phyloP scores from a whole-genome alignment of 1,140 invertebrate genomes.

The Triops cancriformis region DNA sequence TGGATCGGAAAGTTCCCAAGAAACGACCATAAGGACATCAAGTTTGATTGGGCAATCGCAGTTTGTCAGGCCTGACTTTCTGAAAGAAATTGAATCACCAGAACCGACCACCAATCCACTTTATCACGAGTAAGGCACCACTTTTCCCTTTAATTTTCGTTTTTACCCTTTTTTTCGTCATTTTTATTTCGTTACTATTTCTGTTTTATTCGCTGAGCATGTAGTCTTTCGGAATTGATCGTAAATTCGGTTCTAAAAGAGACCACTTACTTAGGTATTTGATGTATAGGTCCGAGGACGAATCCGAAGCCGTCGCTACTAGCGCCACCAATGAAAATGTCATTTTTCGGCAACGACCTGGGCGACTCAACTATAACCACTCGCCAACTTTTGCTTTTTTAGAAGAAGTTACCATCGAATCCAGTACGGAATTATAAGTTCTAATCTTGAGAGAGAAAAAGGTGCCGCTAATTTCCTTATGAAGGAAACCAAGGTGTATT shows the following conservation, averaged over 20 bases:
- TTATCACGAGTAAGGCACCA: not conserved
- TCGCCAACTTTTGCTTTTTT: not conserved
- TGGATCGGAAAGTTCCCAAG: not conserved
- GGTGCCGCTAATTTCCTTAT: too few relatives aligned
- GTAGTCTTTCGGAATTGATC: too few relatives aligned
- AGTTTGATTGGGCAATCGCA: not conserved
- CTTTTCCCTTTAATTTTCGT: too few relatives aligned
- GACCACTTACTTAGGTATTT: not conserved
- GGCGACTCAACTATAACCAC: not conserved
- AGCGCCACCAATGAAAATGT: not conserved
- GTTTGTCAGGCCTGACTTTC: not conserved
- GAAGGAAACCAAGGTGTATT: too few relatives aligned
- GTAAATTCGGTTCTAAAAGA: not conserved
- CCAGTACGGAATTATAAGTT: not conserved
- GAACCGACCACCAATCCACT: not conserved
- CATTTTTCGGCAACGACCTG: not conserved
- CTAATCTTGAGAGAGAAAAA: too few relatives aligned
- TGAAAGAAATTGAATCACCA: not conserved
- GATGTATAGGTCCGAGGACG: slow-evolving; percentile 4
- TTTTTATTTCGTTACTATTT: too few relatives aligned
- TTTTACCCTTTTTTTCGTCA: too few relatives aligned
- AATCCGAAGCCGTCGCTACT: not conserved
- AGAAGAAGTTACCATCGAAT: not conserved
- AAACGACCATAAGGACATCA: not conserved
- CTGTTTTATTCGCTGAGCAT: too few relatives aligned